Base-by-base conservation (phyloP, 2,888 invertebrate genomes). In the Napeogenes inachia region DNA sequence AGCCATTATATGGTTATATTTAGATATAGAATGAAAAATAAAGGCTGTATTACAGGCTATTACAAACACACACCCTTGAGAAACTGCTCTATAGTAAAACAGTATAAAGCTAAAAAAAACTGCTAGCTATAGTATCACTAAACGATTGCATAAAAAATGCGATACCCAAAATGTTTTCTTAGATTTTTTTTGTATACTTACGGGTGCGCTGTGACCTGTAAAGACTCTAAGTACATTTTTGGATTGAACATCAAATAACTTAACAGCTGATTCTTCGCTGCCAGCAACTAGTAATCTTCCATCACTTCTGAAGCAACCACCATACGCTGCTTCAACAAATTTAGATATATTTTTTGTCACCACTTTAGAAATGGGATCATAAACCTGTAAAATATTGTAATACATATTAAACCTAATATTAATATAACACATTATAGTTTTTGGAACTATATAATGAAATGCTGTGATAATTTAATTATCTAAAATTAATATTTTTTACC, bases 251-350 rank as follows among this genome's bases (percentile, higher is more conserved):
- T 99, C 97, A 89, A 98, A 99, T 3, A 99, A 85, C 81, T 96
- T 95, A 0, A 99, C 93, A 57, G 92, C 92, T 2, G 94, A 93
- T 81, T 99, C 98, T 75, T 98, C 97, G 73, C 98, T 96, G 0
- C 99, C 99, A 33, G 96, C 96, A 63, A 96, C 95, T 6, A 98
- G 75, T n/a, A 98, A 86, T 59, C 92, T 92, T 0, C 97, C 97
- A 87, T 97, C 97, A 59, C 92, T 92, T 54, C 97, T 92, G 76
- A 97, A 97, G 13, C 92, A 92, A 0, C 94, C 97, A n/a, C 97
- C 97, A 78, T 95, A 97, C 0, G 97, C 97, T 61, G 93, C 93
- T 80, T 96, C 94, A 75, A 94, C 93, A 83, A 97, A 97, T 70
- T 94, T 92, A 30, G 95, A 96, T 42, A 97, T 91, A 77, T 95